Evolutionary conservation across 2,113 vertebrate genomes (phyloP), one percentile per base, ranked within the genome.

Genomic region (Corythornis vintsioides): DNA sequence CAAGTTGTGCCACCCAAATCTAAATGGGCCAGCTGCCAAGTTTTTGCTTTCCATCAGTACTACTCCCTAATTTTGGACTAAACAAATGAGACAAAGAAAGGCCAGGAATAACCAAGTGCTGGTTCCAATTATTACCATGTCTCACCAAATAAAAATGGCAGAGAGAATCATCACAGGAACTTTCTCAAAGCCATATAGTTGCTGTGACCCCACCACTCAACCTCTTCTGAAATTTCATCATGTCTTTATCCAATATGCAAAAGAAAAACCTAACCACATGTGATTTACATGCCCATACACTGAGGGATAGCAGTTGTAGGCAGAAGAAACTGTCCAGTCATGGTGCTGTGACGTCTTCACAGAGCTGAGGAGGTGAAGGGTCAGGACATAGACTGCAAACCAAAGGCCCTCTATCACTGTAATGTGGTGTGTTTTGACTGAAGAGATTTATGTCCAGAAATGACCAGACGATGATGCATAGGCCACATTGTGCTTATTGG

Each of bases 401-500:
- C 9, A 1, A 72, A 90, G 59, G 33, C 35, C n/a, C 12, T 81
- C 35, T 42, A 7, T 89, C 75, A 47, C 43, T 48, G 35, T 82
- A 91, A 75, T 84, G n/a, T 55, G 29, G 25, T 66, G 4, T 29
- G 45, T 55, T 76, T 77, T 42, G 21, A 47, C 31, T 56, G 31
- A 82, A 56, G 64, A 87, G 24, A 59, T 88, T 72, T 91, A 69
- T 61, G 61, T 65, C 77, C 89, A 96, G 60, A 77, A 72, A 56
- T 55, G 45, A 81, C 21, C 80, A 75, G 74, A 52, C 52, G 56
- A 88, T 64, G 45, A 50, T 53, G 19, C 24, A 50, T 55, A 22
- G 74, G 55, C n/a, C 79, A 84, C 38, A 91, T 90, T 38, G 80
- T 18, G 42, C 43, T 80, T 90, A 28, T 16, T n/a, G 35, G 40